Evolutionary conservation across 2,888 invertebrate species (phyloP).

Genomic region (Hoplodrina blanda): DNA sequence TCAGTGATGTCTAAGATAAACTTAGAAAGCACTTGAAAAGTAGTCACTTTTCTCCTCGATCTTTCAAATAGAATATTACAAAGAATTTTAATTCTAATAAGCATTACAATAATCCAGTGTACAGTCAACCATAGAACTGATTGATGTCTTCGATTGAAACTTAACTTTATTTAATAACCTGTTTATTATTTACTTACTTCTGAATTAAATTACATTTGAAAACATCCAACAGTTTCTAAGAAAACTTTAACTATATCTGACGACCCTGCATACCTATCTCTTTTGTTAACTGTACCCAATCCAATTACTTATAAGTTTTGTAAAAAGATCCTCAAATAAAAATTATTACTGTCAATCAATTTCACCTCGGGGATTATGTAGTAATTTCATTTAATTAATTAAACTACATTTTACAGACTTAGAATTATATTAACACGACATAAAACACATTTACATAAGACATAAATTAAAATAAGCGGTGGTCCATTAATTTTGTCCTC

Average conservation of each 20-base stretch:
- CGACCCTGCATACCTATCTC: too few species aligned
- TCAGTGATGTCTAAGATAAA: too few species aligned
- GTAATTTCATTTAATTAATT: constrained; percentile 21
- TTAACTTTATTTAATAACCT: too few species aligned
- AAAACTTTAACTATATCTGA: too few species aligned
- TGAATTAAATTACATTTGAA: too few species aligned
- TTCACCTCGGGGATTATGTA: not conserved
- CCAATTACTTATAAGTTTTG: not conserved
- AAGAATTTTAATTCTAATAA: not conserved
- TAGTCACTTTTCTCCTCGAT: too few species aligned
- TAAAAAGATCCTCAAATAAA: not conserved
- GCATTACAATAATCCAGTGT: not conserved
- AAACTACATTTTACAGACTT: constrained; percentile 11
- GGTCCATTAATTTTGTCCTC: constrained; percentile 50
- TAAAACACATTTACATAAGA: constrained; percentile 38
- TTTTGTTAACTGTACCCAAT: not conserved
- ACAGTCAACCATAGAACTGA: too few species aligned
- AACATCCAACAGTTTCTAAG: too few species aligned
- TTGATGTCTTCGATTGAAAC: too few species aligned
- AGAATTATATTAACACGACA: constrained; percentile 15
- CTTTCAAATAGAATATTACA: too few species aligned
- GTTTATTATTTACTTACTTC: too few species aligned
- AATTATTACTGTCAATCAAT: constrained; percentile 3
- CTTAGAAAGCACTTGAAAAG: too few species aligned
- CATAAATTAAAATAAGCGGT: constrained; percentile 49